Conservation (phyloP, 92 coral and sea anemone species). For the Bergia sp. region DNA sequence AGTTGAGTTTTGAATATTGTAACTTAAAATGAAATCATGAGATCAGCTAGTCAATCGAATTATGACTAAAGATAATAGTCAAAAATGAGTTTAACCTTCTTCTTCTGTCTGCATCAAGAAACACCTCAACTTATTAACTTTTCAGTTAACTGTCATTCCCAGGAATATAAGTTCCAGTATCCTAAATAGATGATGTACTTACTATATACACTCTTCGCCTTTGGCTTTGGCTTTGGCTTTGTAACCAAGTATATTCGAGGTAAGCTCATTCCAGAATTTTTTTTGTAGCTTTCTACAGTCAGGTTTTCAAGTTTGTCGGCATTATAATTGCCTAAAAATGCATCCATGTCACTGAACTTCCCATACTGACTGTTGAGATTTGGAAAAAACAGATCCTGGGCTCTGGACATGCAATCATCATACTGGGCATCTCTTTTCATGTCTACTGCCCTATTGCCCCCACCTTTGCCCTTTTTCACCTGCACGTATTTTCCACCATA, state of each 20-base stretch:
- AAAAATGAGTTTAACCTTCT: neutral
- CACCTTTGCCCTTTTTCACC: no score
- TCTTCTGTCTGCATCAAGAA: neutral
- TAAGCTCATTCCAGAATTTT: slow-evolving; percentile 30
- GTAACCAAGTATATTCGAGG: slow-evolving; percentile 32
- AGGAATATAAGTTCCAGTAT: neutral
- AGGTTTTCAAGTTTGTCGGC: neutral
- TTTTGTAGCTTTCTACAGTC: slow-evolving; percentile 24
- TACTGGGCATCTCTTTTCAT: slow-evolving; percentile 26
- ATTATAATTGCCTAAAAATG: slow-evolving; percentile 28
- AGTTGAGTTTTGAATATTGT: neutral
- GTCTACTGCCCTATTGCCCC: slow-evolving; percentile 29
- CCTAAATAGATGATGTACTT: neutral
- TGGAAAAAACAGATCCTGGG: slow-evolving; percentile 24
- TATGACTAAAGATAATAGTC: neutral
- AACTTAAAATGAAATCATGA: no score
- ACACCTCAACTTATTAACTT: neutral
- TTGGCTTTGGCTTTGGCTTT: slow-evolving; percentile 26
- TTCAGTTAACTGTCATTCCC: neutral
- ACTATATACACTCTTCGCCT: neutral
- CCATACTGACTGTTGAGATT: slow-evolving; percentile 19
- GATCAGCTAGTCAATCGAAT: neutral
- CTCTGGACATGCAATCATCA: slow-evolving; percentile 27
- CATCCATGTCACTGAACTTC: slow-evolving; percentile 16
- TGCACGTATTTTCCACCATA: neutral